A percentile compares a stretch with the other conserved stretches of the same genome.
phyloP scores from a whole-genome alignment of 2,888 invertebrate genomes.

The Acleris emargana region DNA sequence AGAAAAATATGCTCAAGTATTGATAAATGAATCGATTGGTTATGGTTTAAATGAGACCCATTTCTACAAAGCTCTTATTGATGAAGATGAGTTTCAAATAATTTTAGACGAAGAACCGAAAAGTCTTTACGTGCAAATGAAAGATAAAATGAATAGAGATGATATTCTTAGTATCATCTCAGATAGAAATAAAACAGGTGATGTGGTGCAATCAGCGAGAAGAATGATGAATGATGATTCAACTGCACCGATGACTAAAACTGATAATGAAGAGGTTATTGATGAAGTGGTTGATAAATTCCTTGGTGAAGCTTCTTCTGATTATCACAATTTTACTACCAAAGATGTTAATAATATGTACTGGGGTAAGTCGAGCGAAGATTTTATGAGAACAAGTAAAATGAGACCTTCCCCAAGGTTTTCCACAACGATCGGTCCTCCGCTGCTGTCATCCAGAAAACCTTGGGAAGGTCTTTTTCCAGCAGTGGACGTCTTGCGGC shows the following conservation, averaged over 20 bases:
- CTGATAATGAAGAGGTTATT: constrained; percentile 46
- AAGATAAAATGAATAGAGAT: constrained; percentile 71
- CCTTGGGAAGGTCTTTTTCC: too few relatives aligned
- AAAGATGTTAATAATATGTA: constrained; percentile 52
- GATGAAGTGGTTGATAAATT: constrained; percentile 64
- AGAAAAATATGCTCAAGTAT: constrained; percentile 49
- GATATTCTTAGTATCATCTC: constrained; percentile 61
- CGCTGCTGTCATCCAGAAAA: too few relatives aligned
- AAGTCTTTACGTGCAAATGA: constrained; percentile 65
- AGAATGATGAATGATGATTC: constrained; percentile 48
- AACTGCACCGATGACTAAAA: constrained; percentile 31
- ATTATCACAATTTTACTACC: constrained; percentile 56
- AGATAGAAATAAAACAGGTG: constrained; percentile 45
- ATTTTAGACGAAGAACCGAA: constrained; percentile 52
- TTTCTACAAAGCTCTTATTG: constrained; percentile 61
- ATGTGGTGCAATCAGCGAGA: constrained; percentile 55
- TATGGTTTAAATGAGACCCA: constrained; percentile 60
- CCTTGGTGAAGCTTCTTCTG: constrained; percentile 58
- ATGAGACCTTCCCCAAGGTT: too few relatives aligned
- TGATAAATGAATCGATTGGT: constrained; percentile 54
- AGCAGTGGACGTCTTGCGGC: too few relatives aligned
- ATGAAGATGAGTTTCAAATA: constrained; percentile 59
- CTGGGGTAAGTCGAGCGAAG: constrained; percentile 61
- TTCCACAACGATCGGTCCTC: too few relatives aligned
- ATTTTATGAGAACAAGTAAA: constrained; percentile 5